Percentiles rank a stretch among this genome's conserved stretches.
These are phyloP conservation scores for Syrrhaptes paradoxus DNA, from an alignment of 2,113 vertebrate genomes.

Conservation along the genomic window DNA sequence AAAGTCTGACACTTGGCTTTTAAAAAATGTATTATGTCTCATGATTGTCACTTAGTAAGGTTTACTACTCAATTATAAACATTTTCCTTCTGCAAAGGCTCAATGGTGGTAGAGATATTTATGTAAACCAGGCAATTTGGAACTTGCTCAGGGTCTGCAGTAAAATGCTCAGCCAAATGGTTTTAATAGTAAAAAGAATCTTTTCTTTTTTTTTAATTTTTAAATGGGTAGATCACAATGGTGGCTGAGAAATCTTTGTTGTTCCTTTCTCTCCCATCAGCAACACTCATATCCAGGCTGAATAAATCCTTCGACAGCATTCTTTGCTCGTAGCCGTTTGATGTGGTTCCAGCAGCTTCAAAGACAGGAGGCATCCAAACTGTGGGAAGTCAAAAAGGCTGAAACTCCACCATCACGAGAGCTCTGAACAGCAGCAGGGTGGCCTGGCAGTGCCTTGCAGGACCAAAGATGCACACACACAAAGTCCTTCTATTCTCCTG, in stretches of 20 bases:
- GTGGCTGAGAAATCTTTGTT: constrained; percentile 41
- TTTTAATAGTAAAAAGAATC: constrained; percentile 20
- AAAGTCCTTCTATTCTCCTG: not conserved
- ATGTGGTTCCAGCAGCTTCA: constrained; percentile 74
- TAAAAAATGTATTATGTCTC: not conserved
- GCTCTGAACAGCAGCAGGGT: not conserved
- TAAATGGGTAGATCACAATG: constrained; percentile 7
- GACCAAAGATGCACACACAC: not conserved
- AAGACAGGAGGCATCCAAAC: constrained; percentile 57
- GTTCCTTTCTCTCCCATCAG: constrained; percentile 43
- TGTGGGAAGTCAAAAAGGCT: constrained; percentile 48
- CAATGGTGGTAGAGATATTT: not conserved
- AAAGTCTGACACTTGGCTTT: not conserved
- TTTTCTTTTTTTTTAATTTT: not conserved
- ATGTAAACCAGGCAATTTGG: not conserved
- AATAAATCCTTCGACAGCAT: constrained; percentile 61
- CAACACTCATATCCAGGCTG: constrained; percentile 63
- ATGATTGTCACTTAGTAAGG: not conserved
- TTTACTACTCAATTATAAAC: not conserved
- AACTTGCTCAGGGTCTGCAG: not conserved
- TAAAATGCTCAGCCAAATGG: constrained; percentile 29
- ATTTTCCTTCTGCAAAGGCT: not conserved
- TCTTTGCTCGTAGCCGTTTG: constrained; percentile 64
- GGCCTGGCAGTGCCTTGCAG: not conserved
- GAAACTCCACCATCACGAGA: not conserved